A percentile compares a stretch with the other conserved stretches of the same genome.
Evolutionary conservation across 1,140 invertebrate genomes (phyloP).

Genomic region (Camponotus floridanus): DNA sequence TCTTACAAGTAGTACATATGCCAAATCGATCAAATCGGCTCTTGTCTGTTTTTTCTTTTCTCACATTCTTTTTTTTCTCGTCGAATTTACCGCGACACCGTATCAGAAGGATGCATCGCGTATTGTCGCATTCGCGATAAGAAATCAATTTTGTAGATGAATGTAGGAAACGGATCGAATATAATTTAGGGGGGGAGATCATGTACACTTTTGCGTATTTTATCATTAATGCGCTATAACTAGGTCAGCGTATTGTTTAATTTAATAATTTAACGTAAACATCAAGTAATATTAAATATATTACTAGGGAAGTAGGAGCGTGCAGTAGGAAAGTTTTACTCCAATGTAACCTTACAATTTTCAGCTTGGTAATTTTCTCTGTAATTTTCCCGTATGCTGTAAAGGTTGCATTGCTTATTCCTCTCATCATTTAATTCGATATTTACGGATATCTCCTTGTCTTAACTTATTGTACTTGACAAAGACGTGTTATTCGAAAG

Average conservation of each 20-base stretch:
- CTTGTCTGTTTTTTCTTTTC: background rate
- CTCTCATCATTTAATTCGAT: background rate
- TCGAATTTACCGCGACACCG: background rate
- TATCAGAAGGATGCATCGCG: background rate
- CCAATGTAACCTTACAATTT: constrained; percentile 75
- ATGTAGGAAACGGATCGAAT: constrained; percentile 32
- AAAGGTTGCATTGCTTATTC: constrained; percentile 9
- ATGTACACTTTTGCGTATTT: background rate
- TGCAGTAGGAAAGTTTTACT: constrained; percentile 66
- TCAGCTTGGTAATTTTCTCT: constrained; percentile 66
- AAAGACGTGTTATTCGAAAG: constrained; percentile 20
- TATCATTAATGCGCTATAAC: constrained; percentile 55
- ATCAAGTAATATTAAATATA: constrained; percentile 76
- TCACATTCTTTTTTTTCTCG: background rate
- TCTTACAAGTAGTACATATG: background rate
- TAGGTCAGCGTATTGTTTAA: constrained; percentile 70
- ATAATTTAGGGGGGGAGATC: constrained; percentile 21
- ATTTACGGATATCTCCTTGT: constrained; percentile 16
- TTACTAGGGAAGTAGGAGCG: constrained; percentile 72
- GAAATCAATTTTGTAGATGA: background rate
- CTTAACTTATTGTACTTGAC: background rate
- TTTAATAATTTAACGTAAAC: constrained; percentile 76
- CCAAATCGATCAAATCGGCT: background rate
- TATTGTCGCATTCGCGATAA: background rate
- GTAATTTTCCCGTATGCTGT: constrained; percentile 58